Evolutionary conservation across 2,113 vertebrate genomes (phyloP), one percentile per base, ranked within the genome.

Genomic region (Halcyon malimbica): DNA sequence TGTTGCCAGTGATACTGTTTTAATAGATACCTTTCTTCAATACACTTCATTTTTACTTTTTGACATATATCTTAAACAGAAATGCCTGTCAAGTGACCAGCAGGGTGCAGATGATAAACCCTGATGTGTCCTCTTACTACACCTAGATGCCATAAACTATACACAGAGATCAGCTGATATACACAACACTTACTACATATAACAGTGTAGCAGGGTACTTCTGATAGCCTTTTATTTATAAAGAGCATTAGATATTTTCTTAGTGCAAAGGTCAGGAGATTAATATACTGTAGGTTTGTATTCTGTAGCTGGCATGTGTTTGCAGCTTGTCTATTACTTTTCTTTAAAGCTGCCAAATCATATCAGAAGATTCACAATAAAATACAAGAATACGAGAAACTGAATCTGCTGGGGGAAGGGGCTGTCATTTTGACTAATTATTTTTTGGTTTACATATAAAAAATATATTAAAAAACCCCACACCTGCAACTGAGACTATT

Each of bases 1-100:
- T 97, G 94, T 80, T 97, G n/a, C 69, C 23, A 87, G 70, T 94
- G 95, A 60, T 67, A 73, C 44, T 79, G 54, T 64, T 97, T 96
- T 94, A 91, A 92, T 90, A 95, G 59, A 87, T 93, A 87, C 67
- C 57, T 93, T 96, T 95, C 64, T 87, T 91, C 81, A 75, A 68
- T 69, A 33, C 23, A 70, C 57, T 88, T 86, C 93, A 44, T 78
- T 94, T 93, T 93, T 67, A 90, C 26, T 35, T 54, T 83, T 95
- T 86, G 71, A 65, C 89, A 84, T 95, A 90, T 93, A 89, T 94
- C 23, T 89, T 67, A 83, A 90, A 83, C 48, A 92, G 65, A 88
- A 95, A 94, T 87, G n/a, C 46, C 59, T 94, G 87, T 83, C 91
- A 92, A 67, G 17, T 85, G 64, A 75, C 70, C 89, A 95, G 69